These are phyloP conservation scores for Colletes latitarsis DNA, from an alignment of 1,140 invertebrate genomes.

Conservation along the genomic window DNA sequence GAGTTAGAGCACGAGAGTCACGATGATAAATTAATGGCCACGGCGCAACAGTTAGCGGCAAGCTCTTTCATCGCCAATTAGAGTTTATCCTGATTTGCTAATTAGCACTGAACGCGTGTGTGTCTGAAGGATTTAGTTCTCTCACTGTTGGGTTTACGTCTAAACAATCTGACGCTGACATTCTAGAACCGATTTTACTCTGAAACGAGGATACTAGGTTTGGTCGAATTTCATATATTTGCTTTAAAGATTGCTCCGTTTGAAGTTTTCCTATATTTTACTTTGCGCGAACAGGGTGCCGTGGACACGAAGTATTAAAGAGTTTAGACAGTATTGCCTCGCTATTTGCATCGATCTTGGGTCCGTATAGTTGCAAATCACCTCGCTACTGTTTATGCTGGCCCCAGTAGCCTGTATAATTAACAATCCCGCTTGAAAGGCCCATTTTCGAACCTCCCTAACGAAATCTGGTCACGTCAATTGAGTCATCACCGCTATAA, in stretches of 20 bases:
- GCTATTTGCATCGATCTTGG: too few species aligned
- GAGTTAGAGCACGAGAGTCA: too few species aligned
- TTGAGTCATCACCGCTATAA: too few species aligned
- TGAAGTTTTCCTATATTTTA: background rate
- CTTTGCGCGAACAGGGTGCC: background rate
- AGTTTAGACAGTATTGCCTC: too few species aligned
- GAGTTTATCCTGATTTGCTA: background rate
- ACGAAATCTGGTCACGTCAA: too few species aligned
- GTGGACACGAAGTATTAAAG: slow-evolving; percentile 12
- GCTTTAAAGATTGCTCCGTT: background rate
- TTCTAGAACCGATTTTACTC: background rate
- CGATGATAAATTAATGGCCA: background rate
- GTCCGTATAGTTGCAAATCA: too few species aligned
- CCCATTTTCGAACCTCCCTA: too few species aligned
- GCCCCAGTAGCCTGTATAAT: background rate
- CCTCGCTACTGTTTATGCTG: background rate
- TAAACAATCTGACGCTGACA: background rate
- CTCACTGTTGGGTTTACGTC: background rate
- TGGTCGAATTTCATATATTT: background rate
- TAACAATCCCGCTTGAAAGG: too few species aligned
- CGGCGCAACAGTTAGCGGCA: background rate
- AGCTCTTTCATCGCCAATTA: background rate
- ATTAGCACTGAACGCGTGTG: background rate
- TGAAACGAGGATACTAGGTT: background rate
- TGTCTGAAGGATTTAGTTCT: background rate